Evolutionary conservation across 2,797 vertebrate species (phyloP), one percentile per base, ranked within the genome.

Genomic region (Pangasius sanitwongsei): DNA sequence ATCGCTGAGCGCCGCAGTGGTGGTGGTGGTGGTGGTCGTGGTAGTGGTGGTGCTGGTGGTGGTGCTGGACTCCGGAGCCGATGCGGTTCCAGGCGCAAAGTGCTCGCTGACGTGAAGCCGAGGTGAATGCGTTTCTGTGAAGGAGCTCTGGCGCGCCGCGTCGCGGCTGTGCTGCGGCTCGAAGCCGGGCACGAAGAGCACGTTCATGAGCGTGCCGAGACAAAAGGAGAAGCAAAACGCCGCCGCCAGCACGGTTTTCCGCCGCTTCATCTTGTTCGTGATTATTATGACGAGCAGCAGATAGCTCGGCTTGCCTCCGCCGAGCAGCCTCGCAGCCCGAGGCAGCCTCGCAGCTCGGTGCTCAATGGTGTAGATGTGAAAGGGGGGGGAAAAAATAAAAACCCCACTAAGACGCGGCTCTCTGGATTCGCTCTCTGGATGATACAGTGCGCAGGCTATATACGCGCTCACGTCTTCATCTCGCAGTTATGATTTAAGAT

Each of bases 201-300:
- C 92, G 93, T 96, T 97, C 91, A 97, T 95, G 85, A 97, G 92
- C 53, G 96, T 96, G 89, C 96, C 97, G 90, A 97, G 93, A 89
- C 97, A 95, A 92, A 97, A 97, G 88, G 96, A 96, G 83, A 97
- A 92, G 91, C 96, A 97, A 90, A 97, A 96, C 61, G 95, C 96
- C 81, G 93, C 96, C 78, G 95, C 96, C 67, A 96, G 94, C 69
- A 94, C 94, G 81, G 96, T 94, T 94, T 96, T 96, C 92, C 96
- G 96, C 90, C 96, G 94, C 94, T 96, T 96, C 96, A 95, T 97
- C 85, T 89, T 89, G 87, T 88, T 89, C 53, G 81, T 75, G 37
- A 89, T 90, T 48, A 88, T 89, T 34, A 88, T 87, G 55, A 87
- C 86, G 15, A 91, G 89, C 87, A 88, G 69, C 65, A 90, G 84